phyloP scores from a whole-genome alignment of 2,113 vertebrate genomes.

The Epinephelus cyanopodus region DNA sequence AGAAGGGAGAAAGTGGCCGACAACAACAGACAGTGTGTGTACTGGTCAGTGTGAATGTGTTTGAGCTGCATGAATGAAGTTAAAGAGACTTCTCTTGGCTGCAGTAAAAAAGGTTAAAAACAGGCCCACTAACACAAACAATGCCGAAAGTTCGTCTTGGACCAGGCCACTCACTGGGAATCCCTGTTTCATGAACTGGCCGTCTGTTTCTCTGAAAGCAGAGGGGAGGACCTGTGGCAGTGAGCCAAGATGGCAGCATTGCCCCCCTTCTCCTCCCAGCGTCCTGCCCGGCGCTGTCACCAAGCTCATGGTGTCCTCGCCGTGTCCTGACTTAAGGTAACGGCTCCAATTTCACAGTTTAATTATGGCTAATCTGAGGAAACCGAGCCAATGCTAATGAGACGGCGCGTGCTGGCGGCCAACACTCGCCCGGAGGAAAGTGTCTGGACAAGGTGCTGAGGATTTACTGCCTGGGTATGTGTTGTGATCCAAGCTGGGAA shows the following conservation, averaged over 20 bases:
- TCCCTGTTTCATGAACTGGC: slow-evolving; percentile 43
- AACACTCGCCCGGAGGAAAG: slow-evolving; percentile 75
- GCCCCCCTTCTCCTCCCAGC: neutral
- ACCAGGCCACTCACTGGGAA: slow-evolving; percentile 33
- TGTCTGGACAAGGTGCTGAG: slow-evolving; percentile 55
- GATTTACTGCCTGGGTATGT: slow-evolving; percentile 63
- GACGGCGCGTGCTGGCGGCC: slow-evolving; percentile 68
- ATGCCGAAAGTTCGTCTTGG: slow-evolving; percentile 7
- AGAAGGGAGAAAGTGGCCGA: neutral
- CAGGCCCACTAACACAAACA: neutral
- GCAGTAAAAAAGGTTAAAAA: slow-evolving; percentile 23
- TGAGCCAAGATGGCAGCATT: slow-evolving; percentile 45
- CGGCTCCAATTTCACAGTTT: slow-evolving; percentile 95
- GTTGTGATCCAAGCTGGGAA: slow-evolving; percentile 8
- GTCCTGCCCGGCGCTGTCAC: slow-evolving; percentile 44
- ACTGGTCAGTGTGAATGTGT: neutral
- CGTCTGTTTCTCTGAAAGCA: slow-evolving; percentile 39
- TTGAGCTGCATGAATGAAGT: neutral
- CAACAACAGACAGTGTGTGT: neutral
- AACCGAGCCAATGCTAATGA: slow-evolving; percentile 90
- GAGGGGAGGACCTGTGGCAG: slow-evolving; percentile 63
- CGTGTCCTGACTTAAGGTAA: slow-evolving; percentile 88
- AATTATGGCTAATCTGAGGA: slow-evolving; percentile 93
- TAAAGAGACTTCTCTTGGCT: neutral
- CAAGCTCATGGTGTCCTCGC: slow-evolving; percentile 70